Conservation (phyloP, 2,888 invertebrate species). For the Scrobipalpa costella region DNA sequence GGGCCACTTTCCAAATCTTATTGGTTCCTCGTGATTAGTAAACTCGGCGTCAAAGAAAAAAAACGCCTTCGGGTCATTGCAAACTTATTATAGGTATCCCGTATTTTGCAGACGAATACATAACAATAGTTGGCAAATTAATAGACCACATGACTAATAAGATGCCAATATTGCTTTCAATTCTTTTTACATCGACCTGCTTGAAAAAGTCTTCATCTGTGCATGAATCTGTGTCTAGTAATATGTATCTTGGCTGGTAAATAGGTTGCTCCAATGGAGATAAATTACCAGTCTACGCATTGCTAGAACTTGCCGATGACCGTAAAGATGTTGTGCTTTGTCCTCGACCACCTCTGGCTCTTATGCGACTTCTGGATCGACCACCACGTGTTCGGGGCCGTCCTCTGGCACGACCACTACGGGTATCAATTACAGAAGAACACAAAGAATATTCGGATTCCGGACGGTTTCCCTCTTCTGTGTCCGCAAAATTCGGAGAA, state of each 20-base stretch:
- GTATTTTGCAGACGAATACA: slow-evolving; percentile 27
- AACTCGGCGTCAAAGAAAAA: slow-evolving; percentile 26
- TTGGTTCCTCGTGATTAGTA: not conserved
- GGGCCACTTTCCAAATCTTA: slow-evolving; percentile 28
- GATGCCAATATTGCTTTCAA: slow-evolving; percentile 5
- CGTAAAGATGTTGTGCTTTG: not conserved
- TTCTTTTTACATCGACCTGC: slow-evolving; percentile 7
- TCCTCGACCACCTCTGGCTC: too few relatives aligned
- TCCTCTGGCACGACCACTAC: slow-evolving; percentile 13
- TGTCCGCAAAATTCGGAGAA: slow-evolving; percentile 22
- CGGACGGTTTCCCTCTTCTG: slow-evolving; percentile 22
- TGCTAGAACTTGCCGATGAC: not conserved
- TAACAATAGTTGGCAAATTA: not conserved
- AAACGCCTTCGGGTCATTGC: slow-evolving; percentile 22
- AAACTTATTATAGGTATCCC: slow-evolving; percentile 22
- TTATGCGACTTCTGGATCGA: slow-evolving; percentile 20
- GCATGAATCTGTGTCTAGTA: too few relatives aligned
- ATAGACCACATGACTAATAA: slow-evolving; percentile 6
- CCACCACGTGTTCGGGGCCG: slow-evolving; percentile 8
- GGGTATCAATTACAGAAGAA: slow-evolving; percentile 11
- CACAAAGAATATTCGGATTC: slow-evolving; percentile 14
- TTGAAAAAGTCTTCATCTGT: too few relatives aligned
- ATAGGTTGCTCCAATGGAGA: slow-evolving; percentile 23
- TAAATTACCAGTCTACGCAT: slow-evolving; percentile 19
- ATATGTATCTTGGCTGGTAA: too few relatives aligned